Percentiles rank a stretch among this genome's conserved stretches.
Conservation (phyloP, 53 echinoderm and acorn worm species). For the Patiria pectinifera region DNA sequence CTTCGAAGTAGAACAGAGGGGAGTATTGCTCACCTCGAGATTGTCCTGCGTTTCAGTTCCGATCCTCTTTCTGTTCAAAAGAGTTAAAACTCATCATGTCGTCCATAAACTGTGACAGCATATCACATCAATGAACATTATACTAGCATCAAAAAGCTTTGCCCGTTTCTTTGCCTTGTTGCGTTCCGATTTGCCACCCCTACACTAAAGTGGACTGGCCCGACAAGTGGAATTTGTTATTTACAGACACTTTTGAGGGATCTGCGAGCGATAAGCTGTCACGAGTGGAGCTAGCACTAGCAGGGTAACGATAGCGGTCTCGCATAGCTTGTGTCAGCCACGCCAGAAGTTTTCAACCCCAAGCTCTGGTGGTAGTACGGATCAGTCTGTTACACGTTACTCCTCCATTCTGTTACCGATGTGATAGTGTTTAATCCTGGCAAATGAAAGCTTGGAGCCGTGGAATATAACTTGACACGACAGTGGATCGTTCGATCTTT, state of each 20-base stretch:
- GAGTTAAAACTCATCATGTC: no score
- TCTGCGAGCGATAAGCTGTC: conserved; percentile 62
- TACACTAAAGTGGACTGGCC: conserved; percentile 39
- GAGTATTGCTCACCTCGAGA: not conserved
- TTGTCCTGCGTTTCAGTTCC: not conserved
- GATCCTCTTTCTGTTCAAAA: not conserved
- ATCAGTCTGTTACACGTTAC: not conserved
- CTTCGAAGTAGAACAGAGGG: conserved; percentile 22
- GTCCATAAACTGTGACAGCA: no score
- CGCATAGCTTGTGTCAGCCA: conserved; percentile 61
- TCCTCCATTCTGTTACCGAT: not conserved
- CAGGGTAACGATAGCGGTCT: not conserved
- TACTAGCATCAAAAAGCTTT: not conserved
- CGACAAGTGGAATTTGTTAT: conserved; percentile 64
- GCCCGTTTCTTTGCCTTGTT: not conserved
- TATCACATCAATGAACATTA: no score
- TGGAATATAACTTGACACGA: not conserved
- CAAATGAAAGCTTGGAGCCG: not conserved
- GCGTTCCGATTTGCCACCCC: not conserved
- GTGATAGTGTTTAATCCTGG: not conserved
- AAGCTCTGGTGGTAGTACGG: not conserved
- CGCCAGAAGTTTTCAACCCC: not conserved
- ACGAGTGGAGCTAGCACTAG: conserved; percentile 20
- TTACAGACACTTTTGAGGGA: conserved; percentile 66
- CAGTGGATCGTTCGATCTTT: not conserved